Conservation (phyloP, 2,113 vertebrate species). For the Phasianus colchicus region DNA sequence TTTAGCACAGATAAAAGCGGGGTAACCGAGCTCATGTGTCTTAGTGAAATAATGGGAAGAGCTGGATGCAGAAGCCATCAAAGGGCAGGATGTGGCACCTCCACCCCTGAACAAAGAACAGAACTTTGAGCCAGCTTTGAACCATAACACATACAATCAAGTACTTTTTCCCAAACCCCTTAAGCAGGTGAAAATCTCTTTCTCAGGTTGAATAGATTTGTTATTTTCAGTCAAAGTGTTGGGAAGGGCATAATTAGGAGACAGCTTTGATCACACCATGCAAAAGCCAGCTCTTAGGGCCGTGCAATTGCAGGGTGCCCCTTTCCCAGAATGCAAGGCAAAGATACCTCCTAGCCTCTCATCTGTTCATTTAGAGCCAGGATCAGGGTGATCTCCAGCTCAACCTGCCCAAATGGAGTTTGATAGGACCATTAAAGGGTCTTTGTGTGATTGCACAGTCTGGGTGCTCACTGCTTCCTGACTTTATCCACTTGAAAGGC, state of each 20-base stretch:
- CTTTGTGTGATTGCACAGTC: slow-evolving; percentile 25
- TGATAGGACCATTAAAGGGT: not conserved
- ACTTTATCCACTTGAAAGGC: slow-evolving; percentile 4
- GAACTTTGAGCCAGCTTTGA: slow-evolving; percentile 56
- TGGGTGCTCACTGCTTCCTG: not conserved
- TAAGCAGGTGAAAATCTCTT: slow-evolving; percentile 67
- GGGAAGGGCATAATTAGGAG: slow-evolving; percentile 16
- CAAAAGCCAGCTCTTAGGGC: slow-evolving; percentile 22
- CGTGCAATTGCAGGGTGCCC: slow-evolving; percentile 2
- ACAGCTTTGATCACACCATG: slow-evolving; percentile 45
- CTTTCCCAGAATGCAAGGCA: not conserved
- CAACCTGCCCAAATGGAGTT: slow-evolving; percentile 4
- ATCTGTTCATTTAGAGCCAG: not conserved
- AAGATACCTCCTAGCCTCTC: slow-evolving; percentile 19
- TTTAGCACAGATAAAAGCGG: slow-evolving; percentile 61
- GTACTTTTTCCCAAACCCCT: slow-evolving; percentile 3
- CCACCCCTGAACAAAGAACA: not conserved
- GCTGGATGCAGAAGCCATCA: not conserved
- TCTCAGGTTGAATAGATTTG: slow-evolving; percentile 32
- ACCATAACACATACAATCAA: not conserved
- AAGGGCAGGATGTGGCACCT: slow-evolving; percentile 39
- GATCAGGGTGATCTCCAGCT: not conserved
- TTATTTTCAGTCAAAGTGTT: slow-evolving; percentile 36
- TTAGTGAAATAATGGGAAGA: slow-evolving; percentile 56
- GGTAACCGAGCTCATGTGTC: slow-evolving; percentile 38